Evolutionary conservation across 2,888 invertebrate species (phyloP).

Genomic region (Drepana falcataria): DNA sequence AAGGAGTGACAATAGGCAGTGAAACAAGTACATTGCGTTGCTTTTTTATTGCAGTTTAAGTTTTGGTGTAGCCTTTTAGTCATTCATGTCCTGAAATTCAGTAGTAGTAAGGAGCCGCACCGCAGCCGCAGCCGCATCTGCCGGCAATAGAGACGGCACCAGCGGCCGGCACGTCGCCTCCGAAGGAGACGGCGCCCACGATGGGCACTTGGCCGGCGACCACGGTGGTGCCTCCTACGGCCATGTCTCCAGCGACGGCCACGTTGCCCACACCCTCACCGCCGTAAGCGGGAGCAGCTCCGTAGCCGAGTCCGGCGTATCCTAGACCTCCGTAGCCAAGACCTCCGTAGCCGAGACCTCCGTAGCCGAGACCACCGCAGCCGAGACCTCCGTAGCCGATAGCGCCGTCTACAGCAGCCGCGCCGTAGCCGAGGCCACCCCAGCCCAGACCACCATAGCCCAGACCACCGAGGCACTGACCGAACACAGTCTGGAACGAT

Average conservation of each 20-base stretch:
- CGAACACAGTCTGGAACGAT: not conserved
- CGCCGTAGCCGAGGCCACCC: slow-evolving; percentile 4
- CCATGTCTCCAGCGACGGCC: slow-evolving; percentile 22
- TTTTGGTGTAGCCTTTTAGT: no score
- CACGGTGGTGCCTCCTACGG: slow-evolving; percentile 21
- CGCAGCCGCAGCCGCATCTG: slow-evolving; percentile 19
- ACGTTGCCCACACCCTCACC: slow-evolving; percentile 24
- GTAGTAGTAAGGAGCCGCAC: slow-evolving; percentile 1
- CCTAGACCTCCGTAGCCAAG: not conserved
- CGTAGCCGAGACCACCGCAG: not conserved
- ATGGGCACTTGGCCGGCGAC: slow-evolving; percentile 32
- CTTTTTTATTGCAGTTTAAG: not conserved
- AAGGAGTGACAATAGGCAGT: no score
- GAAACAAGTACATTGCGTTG: no score
- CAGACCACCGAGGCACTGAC: not conserved
- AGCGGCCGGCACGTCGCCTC: slow-evolving; percentile 20
- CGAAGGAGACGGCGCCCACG: slow-evolving; percentile 25
- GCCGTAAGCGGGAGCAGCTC: slow-evolving; percentile 13
- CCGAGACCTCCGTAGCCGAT: not conserved
- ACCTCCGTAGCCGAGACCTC: not conserved
- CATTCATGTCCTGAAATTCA: not conserved
- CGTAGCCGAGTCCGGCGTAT: not conserved
- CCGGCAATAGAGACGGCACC: slow-evolving; percentile 28
- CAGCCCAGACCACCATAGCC: not conserved
- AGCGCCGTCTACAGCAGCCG: not conserved